Evolutionary conservation across 2,888 invertebrate species (phyloP), one percentile per base, ranked within the genome.

Genomic region (Patella ulyssiponensis): DNA sequence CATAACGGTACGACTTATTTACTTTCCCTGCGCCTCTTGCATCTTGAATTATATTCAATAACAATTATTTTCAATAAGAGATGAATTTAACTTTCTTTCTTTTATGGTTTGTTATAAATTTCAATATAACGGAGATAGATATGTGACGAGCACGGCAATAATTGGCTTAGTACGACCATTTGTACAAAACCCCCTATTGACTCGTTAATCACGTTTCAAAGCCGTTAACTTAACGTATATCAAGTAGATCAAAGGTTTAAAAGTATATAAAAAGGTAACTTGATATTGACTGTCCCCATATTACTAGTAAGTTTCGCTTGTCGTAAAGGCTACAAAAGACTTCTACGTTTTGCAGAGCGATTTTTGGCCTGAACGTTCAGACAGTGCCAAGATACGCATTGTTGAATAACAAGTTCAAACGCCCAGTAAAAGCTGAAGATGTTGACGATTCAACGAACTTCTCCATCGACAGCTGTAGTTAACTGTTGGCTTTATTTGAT

Each of bases 401-500:
- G 64, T 64, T 64, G 64, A 23, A 64, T 64, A 64, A 64, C 64
- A 64, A 64, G 64, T 64, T 64, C 64, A 64, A 64, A 64, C 64
- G 64, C 64, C 64, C 64, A 23, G 64, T 23, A 23, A 23, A 64
- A 64, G 64, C 64, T 23, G 23, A 23, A 64, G 64, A 64, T 64
- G 64, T 64, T 64, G 64, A 64, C 64, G 64, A 64, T 64, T 23
- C 20, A 64, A 64, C 20, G 20, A 64, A 64, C 64, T 69, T 56
- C 54, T 70, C 51, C 75, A 44, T 33, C 69, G 75, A 53, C 76
- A 76, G 76, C 76, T 76, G 76, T 52, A 23, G 72, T 73, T 64
- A 76, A 64, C 72, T 73, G 52, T 72, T 71, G 58, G 71, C 64
- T 51, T 51, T 76, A 72, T 76, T 76, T 76, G 70, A 71, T 44